Evolutionary conservation across 2,797 vertebrate species (phyloP).

Genomic region (Nyctalus aviator): DNA sequence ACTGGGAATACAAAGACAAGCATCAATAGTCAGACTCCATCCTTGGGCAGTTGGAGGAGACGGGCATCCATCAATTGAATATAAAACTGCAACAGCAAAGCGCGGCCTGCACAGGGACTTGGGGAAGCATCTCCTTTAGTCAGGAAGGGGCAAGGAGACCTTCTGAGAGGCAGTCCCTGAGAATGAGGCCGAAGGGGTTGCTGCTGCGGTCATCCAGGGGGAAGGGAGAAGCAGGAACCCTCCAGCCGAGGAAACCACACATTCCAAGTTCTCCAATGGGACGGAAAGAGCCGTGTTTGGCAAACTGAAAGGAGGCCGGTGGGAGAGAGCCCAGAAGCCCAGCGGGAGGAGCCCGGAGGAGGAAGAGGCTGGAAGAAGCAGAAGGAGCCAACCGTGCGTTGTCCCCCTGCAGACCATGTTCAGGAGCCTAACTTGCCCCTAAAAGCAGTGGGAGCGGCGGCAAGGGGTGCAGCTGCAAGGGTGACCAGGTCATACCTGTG

Average conservation of each 20-base stretch:
- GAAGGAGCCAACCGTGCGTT: neutral
- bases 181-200: neutral
- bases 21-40: neutral
- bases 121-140: neutral
- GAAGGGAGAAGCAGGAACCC: neutral
- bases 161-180: neutral
- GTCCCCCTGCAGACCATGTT: neutral
- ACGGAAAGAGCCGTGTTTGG: neutral
- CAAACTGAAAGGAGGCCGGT: neutral
- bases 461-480: too few species aligned
- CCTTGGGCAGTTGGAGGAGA: neutral
- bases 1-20: neutral
- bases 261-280: neutral
- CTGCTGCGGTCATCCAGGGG: neutral
- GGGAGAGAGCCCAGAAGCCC: neutral
- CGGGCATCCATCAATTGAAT: neutral
- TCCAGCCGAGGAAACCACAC: neutral
- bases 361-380: neutral
- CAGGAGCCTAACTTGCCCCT: neutral
- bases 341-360: rapidly evolving
- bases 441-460: neutral
- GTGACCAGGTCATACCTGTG: neutral
- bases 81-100: neutral
- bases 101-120: neutral
- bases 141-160: neutral